phyloP scores from a whole-genome alignment of 2,797 vertebrate genomes.

The Vireo griseus region DNA sequence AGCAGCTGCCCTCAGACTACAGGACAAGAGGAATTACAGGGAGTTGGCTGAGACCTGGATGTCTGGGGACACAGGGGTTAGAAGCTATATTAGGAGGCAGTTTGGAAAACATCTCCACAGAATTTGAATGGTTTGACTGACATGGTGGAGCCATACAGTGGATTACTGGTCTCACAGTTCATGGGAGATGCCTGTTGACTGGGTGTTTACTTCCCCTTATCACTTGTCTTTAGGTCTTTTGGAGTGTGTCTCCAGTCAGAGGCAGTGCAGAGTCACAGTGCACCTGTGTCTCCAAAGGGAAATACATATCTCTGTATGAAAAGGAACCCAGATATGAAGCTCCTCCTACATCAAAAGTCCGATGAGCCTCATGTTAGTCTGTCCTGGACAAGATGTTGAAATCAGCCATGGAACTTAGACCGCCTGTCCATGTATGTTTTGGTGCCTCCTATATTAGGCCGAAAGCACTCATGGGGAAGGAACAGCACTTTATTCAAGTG shows the following conservation, averaged over 20 bases:
- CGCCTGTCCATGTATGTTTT: not conserved
- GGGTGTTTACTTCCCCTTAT: not conserved
- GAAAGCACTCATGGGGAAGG: not conserved
- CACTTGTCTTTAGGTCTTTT: not conserved
- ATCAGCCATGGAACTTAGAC: not conserved
- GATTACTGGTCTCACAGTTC: not conserved
- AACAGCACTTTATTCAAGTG: not conserved
- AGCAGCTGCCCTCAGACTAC: not conserved
- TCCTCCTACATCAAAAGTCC: not conserved
- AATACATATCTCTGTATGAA: not conserved
- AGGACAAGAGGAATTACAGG: not conserved
- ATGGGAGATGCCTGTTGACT: not conserved
- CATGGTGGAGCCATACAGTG: accelerated
- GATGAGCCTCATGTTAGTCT: not conserved
- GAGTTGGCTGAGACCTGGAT: not conserved
- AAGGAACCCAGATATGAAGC: not conserved
- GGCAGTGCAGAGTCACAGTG: no score
- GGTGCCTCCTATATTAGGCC: not conserved
- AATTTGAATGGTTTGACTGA: not conserved
- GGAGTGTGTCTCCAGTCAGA: accelerated
- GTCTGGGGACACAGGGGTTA: not conserved
- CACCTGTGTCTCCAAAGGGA: not conserved
- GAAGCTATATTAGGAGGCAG: not conserved
- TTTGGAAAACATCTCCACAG: not conserved
- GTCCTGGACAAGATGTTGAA: not conserved